Percentiles rank a stretch among this genome's conserved stretches.
Evolutionary conservation across 2,888 invertebrate species (phyloP).

Genomic region (Ormyrus thymus): DNA sequence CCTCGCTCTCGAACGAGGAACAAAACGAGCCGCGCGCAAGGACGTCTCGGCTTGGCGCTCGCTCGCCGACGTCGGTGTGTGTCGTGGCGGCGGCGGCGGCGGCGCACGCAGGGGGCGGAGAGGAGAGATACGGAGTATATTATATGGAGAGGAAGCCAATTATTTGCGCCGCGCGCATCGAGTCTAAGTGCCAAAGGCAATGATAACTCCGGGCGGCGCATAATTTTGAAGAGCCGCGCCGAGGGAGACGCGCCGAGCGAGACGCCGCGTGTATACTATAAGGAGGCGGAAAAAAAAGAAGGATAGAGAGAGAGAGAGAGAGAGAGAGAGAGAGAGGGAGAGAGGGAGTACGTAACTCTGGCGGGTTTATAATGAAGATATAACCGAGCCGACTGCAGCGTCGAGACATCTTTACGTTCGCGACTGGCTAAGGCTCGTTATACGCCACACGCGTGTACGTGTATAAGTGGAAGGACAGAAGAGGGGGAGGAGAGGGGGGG

Average conservation of each 20-base stretch:
- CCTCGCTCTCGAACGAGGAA: neutral
- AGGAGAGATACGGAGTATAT: constrained; percentile 46
- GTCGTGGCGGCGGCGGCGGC: neutral
- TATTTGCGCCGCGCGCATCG: constrained; percentile 66
- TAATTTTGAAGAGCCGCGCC: constrained; percentile 66
- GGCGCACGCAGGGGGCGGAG: constrained; percentile 32
- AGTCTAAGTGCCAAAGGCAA: constrained; percentile 63
- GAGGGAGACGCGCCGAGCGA: constrained; percentile 38
- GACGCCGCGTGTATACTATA: constrained; percentile 9
- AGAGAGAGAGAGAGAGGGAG: constrained; percentile 53
- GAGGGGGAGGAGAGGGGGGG: constrained; percentile 58
- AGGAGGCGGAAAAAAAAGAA: constrained; percentile 16
- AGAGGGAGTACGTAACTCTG: constrained; percentile 71
- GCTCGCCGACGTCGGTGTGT: neutral
- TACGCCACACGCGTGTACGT: constrained; percentile 54
- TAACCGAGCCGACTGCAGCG: constrained; percentile 68
- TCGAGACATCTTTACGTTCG: constrained; percentile 73
- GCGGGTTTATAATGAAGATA: constrained; percentile 73
- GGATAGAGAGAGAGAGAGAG: constrained; percentile 28
- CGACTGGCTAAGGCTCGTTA: constrained; percentile 67
- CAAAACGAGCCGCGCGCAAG: neutral
- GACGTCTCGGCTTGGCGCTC: neutral
- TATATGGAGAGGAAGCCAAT: constrained; percentile 68
- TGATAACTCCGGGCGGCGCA: constrained; percentile 71
- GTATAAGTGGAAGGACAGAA: constrained; percentile 7